These are phyloP conservation scores for Hermaeophaga mercurialis DNA, from an alignment of 2,888 invertebrate genomes.

Conservation along the genomic window DNA sequence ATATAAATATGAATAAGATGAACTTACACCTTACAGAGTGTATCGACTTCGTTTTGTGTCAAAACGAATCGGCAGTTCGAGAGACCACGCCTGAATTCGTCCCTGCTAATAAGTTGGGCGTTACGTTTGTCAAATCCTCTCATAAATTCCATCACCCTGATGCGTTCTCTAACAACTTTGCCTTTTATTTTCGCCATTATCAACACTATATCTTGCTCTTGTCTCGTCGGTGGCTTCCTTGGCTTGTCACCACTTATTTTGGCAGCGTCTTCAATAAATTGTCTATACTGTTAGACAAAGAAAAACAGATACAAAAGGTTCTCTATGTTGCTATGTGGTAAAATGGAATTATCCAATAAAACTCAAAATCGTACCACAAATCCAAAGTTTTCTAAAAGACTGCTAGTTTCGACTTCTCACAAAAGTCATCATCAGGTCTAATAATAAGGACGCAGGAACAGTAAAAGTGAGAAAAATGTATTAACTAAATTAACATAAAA, in stretches of 20 bases:
- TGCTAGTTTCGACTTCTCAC: no score
- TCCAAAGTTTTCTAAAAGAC: no score
- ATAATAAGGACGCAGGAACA: no score
- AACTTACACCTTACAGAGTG: slow-evolving; percentile 73
- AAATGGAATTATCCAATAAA: no score
- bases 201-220: slow-evolving; percentile 70
- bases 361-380: no score
- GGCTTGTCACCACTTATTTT: slow-evolving; percentile 52
- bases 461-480: no score
- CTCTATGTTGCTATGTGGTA: no score
- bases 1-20: neutral
- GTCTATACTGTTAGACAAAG: slow-evolving; percentile 49
- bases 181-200: slow-evolving; percentile 77
- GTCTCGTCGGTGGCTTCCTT: slow-evolving; percentile 47
- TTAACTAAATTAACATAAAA: no score
- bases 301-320: no score
- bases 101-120: slow-evolving; percentile 66
- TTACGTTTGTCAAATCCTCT: slow-evolving; percentile 68
- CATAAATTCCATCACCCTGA: slow-evolving; percentile 70
- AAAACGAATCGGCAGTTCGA: slow-evolving; percentile 70
- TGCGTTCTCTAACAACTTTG: slow-evolving; percentile 70
- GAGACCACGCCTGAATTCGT: slow-evolving; percentile 74
- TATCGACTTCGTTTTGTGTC: slow-evolving; percentile 69
- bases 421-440: no score
- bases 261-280: slow-evolving; percentile 54